Evolutionary conservation across 2,113 vertebrate species (phyloP).

Genomic region (Sardina pilchardus): DNA sequence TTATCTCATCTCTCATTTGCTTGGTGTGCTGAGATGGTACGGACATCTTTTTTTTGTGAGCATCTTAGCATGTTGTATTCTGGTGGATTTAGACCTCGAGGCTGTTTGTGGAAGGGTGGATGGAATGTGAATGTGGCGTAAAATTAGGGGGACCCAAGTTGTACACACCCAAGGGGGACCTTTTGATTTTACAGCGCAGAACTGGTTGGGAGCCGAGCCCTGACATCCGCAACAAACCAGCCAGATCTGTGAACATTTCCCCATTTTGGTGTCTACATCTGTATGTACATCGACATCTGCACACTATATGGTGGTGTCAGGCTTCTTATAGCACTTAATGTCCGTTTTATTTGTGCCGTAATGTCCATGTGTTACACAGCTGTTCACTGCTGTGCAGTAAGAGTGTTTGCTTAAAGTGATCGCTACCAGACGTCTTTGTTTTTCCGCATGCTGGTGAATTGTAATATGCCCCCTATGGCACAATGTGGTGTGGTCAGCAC

Average conservation of each 20-base stretch:
- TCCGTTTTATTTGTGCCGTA: neutral
- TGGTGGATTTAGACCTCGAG: neutral
- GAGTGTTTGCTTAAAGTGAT: neutral
- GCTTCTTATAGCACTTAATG: neutral
- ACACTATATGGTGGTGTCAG: neutral
- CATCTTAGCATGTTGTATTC: neutral
- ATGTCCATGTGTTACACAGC: neutral
- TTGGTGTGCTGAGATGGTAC: neutral
- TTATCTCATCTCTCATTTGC: conserved; percentile 3
- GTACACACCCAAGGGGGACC: neutral
- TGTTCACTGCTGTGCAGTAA: neutral
- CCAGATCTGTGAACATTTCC: neutral
- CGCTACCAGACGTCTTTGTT: neutral
- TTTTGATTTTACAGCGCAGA: neutral
- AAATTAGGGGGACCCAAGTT: neutral
- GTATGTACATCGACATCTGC: neutral
- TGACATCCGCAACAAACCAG: neutral
- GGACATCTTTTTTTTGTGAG: neutral
- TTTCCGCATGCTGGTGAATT: neutral
- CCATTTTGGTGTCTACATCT: neutral
- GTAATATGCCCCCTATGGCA: neutral
- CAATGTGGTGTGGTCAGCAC: neutral
- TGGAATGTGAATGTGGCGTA: neutral
- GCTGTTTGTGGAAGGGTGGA: neutral
- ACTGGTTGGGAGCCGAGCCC: neutral